Conservation (phyloP, 2,113 vertebrate species). For the Upupa epops region DNA sequence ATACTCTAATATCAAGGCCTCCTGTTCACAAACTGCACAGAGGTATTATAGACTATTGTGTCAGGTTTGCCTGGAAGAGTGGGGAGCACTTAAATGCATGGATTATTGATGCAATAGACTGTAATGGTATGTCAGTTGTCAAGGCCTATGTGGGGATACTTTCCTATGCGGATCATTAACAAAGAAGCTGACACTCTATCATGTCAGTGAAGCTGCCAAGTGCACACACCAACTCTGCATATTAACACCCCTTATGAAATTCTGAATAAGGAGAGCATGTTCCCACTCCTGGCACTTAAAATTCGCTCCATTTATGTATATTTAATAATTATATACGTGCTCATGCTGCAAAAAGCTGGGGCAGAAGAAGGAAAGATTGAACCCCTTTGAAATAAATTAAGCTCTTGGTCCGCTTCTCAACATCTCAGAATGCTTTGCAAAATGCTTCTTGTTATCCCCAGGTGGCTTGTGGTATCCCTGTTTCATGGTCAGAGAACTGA, state of each 20-base stretch:
- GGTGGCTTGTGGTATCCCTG: neutral
- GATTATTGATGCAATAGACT: conserved; percentile 66
- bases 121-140: conserved; percentile 65
- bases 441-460: neutral
- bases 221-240: conserved; percentile 61
- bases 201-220: conserved; percentile 66
- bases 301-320: conserved; percentile 48
- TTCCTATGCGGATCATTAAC: conserved; percentile 67
- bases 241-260: conserved; percentile 62
- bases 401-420: neutral
- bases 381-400: neutral
- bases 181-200: conserved; percentile 68
- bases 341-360: neutral
- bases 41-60: conserved; percentile 52
- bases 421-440: neutral
- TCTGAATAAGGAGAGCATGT: conserved; percentile 39
- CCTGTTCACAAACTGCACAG: conserved; percentile 12
- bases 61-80: conserved; percentile 52
- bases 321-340: conserved; percentile 43
- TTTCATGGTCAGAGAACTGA: neutral
- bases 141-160: conserved; percentile 64
- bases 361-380: neutral
- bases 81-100: conserved; percentile 59
- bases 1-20: conserved; percentile 40
- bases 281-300: conserved; percentile 49